These are phyloP conservation scores for Malurus alboscapulatus DNA, from an alignment of 2,113 vertebrate species.

Conservation along the genomic window DNA sequence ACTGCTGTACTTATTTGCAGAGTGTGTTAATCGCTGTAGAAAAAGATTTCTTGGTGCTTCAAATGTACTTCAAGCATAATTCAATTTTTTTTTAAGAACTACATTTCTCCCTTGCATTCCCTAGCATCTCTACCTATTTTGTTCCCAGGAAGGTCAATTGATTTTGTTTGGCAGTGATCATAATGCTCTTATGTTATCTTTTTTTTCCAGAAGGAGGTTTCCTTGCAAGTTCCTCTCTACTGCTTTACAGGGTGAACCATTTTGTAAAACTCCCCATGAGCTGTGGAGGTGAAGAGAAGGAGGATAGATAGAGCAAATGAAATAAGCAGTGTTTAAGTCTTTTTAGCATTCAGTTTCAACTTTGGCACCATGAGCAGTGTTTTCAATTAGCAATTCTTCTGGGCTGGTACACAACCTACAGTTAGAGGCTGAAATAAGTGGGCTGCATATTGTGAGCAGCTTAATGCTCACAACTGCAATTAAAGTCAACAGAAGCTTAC, in stretches of 20 bases:
- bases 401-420: neutral
- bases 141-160: neutral
- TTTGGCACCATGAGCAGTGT: neutral
- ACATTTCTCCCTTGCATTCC: neutral
- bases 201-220: neutral
- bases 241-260: neutral
- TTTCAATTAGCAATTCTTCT: neutral
- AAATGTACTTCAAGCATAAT: neutral
- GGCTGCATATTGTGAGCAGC: neutral
- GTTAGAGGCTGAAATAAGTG: neutral
- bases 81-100: neutral
- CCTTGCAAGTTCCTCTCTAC: neutral
- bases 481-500: conserved; percentile 1
- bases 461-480: neutral
- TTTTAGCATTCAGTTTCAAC: neutral
- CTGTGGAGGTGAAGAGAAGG: neutral
- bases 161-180: neutral
- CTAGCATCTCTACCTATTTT: neutral
- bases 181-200: neutral
- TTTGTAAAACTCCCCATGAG: neutral
- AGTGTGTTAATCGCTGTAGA: neutral
- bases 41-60: neutral
- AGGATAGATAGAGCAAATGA: neutral
- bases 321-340: neutral
- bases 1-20: neutral